These are phyloP conservation scores for Phylloscopus collybita DNA, from an alignment of 2,797 vertebrate species.

Conservation along the genomic window DNA sequence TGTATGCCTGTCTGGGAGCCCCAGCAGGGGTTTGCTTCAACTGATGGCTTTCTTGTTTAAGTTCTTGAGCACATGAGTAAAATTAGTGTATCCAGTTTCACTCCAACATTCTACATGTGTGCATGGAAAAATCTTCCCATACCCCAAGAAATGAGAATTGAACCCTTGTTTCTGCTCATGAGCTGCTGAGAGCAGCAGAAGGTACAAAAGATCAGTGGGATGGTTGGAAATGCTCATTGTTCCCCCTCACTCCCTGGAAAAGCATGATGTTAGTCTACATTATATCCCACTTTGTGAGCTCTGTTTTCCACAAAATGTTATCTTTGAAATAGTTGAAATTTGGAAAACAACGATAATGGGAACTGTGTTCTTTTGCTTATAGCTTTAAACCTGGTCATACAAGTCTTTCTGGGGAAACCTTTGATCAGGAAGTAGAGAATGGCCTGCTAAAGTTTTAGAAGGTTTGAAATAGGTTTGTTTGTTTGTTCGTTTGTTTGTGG, in stretches of 20 bases:
- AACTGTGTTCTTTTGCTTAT: neutral
- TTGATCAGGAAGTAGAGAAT: neutral
- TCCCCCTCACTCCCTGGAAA: neutral
- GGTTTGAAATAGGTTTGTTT: neutral
- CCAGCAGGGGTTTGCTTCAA: neutral
- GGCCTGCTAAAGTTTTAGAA: neutral
- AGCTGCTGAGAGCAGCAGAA: neutral
- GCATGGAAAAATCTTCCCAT: neutral
- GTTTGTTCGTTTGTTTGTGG: no score
- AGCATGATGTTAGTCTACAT: neutral
- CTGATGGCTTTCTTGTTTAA: neutral
- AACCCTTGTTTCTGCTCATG: neutral
- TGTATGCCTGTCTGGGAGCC: neutral
- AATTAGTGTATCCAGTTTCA: neutral
- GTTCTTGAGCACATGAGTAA: neutral
- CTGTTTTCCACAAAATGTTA: neutral
- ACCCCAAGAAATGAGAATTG: accelerated
- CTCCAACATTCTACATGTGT: neutral
- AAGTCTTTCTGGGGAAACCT: neutral
- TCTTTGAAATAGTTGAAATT: neutral
- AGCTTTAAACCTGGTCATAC: neutral
- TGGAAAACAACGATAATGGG: neutral
- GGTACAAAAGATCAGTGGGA: neutral
- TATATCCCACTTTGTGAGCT: neutral
- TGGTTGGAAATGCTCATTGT: neutral